Evolutionary conservation across 2,888 invertebrate species (phyloP).

Genomic region (Drosophila anomalipes): DNA sequence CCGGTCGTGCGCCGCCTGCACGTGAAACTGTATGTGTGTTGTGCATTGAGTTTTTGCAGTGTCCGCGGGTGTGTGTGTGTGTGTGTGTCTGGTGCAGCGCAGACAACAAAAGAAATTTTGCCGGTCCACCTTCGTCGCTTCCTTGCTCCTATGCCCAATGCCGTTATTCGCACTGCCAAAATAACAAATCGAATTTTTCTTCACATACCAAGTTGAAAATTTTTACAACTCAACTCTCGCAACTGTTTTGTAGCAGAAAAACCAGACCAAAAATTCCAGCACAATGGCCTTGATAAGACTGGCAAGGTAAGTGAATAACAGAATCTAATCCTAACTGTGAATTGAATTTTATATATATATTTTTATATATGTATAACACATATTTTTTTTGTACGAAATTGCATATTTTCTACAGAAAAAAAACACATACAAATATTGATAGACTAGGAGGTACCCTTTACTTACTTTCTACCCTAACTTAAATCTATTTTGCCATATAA

Average conservation of each 20-base stretch:
- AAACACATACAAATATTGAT: neutral
- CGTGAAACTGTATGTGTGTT: slow-evolving; percentile 29
- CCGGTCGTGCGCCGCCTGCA: slow-evolving; percentile 46
- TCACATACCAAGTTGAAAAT: slow-evolving; percentile 40
- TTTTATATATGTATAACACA: neutral
- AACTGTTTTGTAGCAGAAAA: slow-evolving; percentile 19
- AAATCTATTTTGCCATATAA: neutral
- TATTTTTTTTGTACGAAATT: neutral
- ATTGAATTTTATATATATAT: neutral
- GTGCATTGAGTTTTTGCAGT: slow-evolving; percentile 26
- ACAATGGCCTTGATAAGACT: slow-evolving; percentile 82
- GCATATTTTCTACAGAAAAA: neutral
- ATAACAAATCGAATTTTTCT: slow-evolving; percentile 55
- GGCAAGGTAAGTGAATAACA: slow-evolving; percentile 77
- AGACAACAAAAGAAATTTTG: slow-evolving; percentile 48
- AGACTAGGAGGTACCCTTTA: neutral
- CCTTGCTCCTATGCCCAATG: slow-evolving; percentile 50
- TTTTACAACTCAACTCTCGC: slow-evolving; percentile 46
- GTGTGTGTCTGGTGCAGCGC: slow-evolving; percentile 39
- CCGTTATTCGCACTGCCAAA: slow-evolving; percentile 80
- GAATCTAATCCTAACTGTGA: neutral
- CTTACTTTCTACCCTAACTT: neutral
- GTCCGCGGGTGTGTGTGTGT: slow-evolving; percentile 25
- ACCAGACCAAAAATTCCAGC: slow-evolving; percentile 40
- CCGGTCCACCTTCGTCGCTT: slow-evolving; percentile 52